Evolutionary conservation across 2,888 invertebrate species (phyloP), one percentile per base, ranked within the genome.

Genomic region (Chalcosyrphus nemorum): DNA sequence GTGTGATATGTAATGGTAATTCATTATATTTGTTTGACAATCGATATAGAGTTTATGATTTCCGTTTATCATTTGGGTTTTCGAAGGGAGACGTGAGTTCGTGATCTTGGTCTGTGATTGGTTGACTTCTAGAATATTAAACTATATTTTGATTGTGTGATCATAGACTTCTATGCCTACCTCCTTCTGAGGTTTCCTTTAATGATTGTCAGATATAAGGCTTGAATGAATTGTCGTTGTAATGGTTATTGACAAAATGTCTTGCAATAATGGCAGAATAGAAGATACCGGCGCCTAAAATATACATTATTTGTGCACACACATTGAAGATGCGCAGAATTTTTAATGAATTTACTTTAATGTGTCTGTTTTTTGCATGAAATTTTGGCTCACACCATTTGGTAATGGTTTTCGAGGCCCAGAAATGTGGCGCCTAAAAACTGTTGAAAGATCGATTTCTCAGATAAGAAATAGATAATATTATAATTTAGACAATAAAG

Each of bases 1-100:
- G 84, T 84, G 84, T 84, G 84, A 84, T 72, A 78, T 74, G 74
- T 84, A 77, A 57, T 78, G 78, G 68, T 78, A 74, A 74, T 84
- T 70, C 78, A 70, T 68, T 74, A 70, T 32, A 15, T 72, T 74
- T 74, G 72, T 68, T 17, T 54, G 68, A 78, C 56, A 72, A 72
- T 61, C 56, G 56, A 78, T 78, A 70, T 65, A 52, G 63, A 74
- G 59, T 84, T 84, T 84, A 84, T 84, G 78, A 65, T 78, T 84
- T 84, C 84, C 84, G 84, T 84, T 84, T 63, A 45, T 74, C 63
- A 84, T 84, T 84, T 78, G 43, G 41, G 7, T 77, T 71, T 75
- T 71, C 15, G 43, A 54, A 59, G 66, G 56, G 50, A n/a, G n/a
- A 82, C 82, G 66, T 77, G 82, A 68, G 57, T 72, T 66, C 82